Evolutionary conservation across 2,113 vertebrate species (phyloP).

Genomic region (Tragelaphus buxtoni): DNA sequence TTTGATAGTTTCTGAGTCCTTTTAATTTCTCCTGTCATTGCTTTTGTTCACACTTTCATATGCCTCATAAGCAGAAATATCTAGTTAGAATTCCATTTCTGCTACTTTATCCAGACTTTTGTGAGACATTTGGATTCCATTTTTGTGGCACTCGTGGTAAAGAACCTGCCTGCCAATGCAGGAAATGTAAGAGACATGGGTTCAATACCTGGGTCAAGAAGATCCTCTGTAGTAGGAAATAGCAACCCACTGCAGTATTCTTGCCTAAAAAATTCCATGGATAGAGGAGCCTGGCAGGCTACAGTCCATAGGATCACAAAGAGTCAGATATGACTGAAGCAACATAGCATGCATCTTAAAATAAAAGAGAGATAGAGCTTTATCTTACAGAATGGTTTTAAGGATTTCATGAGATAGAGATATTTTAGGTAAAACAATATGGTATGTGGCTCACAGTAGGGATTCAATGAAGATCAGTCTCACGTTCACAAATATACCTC

Average conservation of each 20-base stretch:
- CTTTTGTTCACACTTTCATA: neutral
- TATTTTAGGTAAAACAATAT: neutral
- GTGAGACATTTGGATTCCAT: neutral
- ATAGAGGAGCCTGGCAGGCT: neutral
- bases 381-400: neutral
- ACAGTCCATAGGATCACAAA: neutral
- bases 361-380: neutral
- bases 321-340: neutral
- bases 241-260: neutral
- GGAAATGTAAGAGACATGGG: neutral
- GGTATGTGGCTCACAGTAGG: neutral
- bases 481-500: neutral
- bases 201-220: neutral
- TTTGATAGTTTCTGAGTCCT: neutral
- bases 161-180: neutral
- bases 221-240: neutral
- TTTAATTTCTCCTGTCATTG: neutral
- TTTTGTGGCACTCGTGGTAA: neutral
- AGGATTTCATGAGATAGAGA: neutral
- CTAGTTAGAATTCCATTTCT: neutral
- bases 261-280: neutral
- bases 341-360: neutral
- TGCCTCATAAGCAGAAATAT: neutral
- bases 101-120: neutral
- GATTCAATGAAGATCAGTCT: neutral